Conservation (phyloP, 2,113 vertebrate species). For the Gallinago undulata region DNA sequence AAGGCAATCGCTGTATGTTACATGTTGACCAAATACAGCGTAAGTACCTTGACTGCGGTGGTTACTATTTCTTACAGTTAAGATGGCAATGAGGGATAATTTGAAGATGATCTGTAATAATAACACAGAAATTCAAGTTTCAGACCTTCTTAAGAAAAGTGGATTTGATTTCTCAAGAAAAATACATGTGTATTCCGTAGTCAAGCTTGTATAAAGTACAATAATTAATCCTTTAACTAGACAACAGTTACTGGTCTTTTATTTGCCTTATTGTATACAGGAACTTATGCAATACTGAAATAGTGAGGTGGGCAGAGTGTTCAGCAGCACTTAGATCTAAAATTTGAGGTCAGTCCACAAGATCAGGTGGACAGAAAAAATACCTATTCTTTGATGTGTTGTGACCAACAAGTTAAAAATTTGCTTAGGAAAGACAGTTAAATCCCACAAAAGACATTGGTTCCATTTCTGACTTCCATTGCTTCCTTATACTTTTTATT, state of each 20-base stretch:
- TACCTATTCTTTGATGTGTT: not conserved
- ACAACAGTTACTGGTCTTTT: not conserved
- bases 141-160: not conserved
- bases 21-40: not conserved
- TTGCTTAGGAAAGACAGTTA: not conserved
- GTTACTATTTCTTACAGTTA: not conserved
- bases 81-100: not conserved
- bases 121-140: not conserved
- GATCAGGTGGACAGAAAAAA: not conserved
- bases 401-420: not conserved
- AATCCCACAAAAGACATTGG: not conserved
- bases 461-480: not conserved
- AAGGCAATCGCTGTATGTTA: not conserved
- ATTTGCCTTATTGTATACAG: not conserved
- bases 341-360: not conserved
- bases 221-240: not conserved
- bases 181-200: not conserved
- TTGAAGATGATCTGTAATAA: not conserved
- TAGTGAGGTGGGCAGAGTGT: not conserved
- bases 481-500: not conserved
- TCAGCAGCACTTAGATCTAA: not conserved
- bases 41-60: not conserved
- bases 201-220: not conserved
- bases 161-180: not conserved
- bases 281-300: slow-evolving; percentile 17